These are phyloP conservation scores for Channa striata DNA, from an alignment of 2,797 vertebrate species.

Conservation along the genomic window DNA sequence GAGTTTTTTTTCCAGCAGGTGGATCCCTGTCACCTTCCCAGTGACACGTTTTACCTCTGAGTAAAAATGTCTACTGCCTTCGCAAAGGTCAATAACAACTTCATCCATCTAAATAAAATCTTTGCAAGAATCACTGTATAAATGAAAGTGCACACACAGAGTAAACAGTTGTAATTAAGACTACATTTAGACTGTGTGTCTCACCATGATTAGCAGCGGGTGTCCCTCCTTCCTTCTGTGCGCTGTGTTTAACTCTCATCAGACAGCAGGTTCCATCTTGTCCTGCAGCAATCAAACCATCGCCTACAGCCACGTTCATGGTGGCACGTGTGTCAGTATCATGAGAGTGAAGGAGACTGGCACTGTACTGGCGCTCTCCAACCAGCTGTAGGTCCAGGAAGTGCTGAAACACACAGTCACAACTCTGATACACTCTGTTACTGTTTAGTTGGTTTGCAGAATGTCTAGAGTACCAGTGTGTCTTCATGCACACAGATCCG, in stretches of 20 bases:
- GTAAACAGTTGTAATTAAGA: not conserved
- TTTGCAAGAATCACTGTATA: not conserved
- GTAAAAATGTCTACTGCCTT: no score
- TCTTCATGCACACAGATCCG: not conserved
- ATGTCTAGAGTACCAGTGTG: not conserved
- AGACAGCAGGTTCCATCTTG: constrained; percentile 92
- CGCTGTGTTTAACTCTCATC: constrained; percentile 81
- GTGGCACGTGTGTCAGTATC: constrained; percentile 92
- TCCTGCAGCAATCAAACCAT: constrained; percentile 91
- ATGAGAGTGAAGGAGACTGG: constrained; percentile 90
- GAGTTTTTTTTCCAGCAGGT: no score
- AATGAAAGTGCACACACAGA: not conserved
- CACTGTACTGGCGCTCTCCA: constrained; percentile 83
- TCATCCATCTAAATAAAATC: no score
- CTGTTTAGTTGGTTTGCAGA: not conserved
- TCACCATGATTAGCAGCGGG: constrained; percentile 79
- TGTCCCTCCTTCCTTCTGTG: constrained; percentile 44
- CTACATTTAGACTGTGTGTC: constrained; percentile 30
- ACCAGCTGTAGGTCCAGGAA: constrained; percentile 90
- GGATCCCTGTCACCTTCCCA: no score
- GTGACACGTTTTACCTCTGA: no score
- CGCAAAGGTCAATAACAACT: no score
- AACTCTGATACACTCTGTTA: not conserved
- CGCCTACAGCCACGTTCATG: constrained; percentile 92
- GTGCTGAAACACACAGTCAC: constrained; percentile 83